phyloP scores from a whole-genome alignment of 2,797 vertebrate species.

The Anguilla anguilla region DNA sequence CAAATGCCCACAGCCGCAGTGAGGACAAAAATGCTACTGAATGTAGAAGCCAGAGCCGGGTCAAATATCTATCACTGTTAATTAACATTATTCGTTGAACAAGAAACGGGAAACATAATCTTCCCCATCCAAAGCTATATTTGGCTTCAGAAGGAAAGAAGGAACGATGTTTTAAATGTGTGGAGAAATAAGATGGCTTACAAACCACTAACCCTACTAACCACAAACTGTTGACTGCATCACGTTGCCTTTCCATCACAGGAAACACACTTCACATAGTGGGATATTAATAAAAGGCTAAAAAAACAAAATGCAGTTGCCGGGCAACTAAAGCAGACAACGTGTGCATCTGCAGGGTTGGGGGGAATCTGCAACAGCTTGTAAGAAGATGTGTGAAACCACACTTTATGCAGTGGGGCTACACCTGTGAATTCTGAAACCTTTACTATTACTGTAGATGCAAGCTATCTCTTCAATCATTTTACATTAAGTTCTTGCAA shows the following conservation, averaged over 20 bases:
- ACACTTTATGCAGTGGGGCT: neutral
- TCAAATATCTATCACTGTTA: neutral
- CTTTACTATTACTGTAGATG: neutral
- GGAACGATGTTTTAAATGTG: neutral
- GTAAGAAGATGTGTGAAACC: neutral
- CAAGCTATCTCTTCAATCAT: neutral
- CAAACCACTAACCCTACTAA: conserved; percentile 54
- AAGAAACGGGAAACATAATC: neutral
- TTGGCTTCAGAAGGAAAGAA: conserved; percentile 1
- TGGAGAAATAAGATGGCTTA: conserved; percentile 6
- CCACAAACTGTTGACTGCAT: conserved; percentile 54
- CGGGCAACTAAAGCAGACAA: neutral
- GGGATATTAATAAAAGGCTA: conserved; percentile 60
- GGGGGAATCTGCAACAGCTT: neutral
- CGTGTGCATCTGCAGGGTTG: neutral
- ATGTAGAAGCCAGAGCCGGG: neutral
- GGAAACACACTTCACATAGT: conserved; percentile 60
- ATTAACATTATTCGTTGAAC: neutral
- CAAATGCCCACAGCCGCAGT: neutral
- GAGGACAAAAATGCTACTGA: neutral
- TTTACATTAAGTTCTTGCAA: neutral
- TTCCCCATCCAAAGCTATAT: neutral
- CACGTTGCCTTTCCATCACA: conserved; percentile 61
- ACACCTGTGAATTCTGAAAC: neutral
- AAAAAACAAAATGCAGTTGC: conserved; percentile 26